phyloP scores from a whole-genome alignment of 2,113 vertebrate species.

The Rhinoptilus africanus region DNA sequence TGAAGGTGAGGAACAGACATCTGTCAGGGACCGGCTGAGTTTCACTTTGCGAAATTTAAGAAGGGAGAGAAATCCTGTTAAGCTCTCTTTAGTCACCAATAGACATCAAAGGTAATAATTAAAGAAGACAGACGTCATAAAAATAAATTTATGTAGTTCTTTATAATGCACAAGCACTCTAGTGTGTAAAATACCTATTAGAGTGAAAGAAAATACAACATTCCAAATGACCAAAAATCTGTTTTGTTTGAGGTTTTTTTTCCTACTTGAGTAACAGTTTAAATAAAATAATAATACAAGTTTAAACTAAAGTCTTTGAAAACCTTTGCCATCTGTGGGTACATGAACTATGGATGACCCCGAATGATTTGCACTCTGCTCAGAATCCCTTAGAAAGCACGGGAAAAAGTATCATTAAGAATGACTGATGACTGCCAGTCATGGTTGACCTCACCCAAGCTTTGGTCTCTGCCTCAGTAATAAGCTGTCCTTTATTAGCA shows the following conservation, averaged over 20 bases:
- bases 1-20: slow-evolving; percentile 84
- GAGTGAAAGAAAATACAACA: slow-evolving; percentile 73
- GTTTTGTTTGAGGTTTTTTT: slow-evolving; percentile 70
- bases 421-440: slow-evolving; percentile 94
- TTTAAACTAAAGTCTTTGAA: slow-evolving; percentile 85
- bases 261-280: slow-evolving; percentile 56
- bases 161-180: slow-evolving; percentile 76
- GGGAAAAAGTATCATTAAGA: slow-evolving; percentile 91
- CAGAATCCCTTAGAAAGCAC: slow-evolving; percentile 82
- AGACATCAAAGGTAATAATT: slow-evolving; percentile 90
- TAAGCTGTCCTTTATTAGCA: slow-evolving; percentile 89
- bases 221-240: slow-evolving; percentile 63
- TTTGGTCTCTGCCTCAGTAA: slow-evolving; percentile 89
- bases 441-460: slow-evolving; percentile 88
- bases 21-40: slow-evolving; percentile 82
- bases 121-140: slow-evolving; percentile 86
- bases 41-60: slow-evolving; percentile 83
- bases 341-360: slow-evolving; percentile 93
- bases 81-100: slow-evolving; percentile 87
- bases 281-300: slow-evolving; percentile 65
- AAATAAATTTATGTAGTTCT: slow-evolving; percentile 84
- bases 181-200: slow-evolving; percentile 79
- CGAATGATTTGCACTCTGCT: slow-evolving; percentile 89
- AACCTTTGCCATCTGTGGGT: slow-evolving; percentile 91
- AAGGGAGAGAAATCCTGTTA: slow-evolving; percentile 85